These are phyloP conservation scores for Oreochromis mossambicus DNA, from an alignment of 2,797 vertebrate genomes.

Conservation along the genomic window DNA sequence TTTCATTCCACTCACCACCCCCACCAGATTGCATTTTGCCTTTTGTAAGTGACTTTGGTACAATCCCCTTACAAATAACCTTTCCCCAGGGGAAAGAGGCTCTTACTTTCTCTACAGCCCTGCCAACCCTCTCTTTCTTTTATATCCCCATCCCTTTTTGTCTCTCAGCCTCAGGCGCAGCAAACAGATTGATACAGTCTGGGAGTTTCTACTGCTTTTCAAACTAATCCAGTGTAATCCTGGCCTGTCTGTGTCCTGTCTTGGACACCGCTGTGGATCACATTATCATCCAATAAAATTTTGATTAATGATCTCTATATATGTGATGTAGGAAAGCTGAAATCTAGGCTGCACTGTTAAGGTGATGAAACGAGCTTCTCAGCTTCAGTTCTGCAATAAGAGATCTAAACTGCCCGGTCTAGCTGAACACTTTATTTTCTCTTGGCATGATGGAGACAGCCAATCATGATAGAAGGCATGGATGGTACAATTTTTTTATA, in stretches of 20 bases:
- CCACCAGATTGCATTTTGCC: slow-evolving; percentile 49
- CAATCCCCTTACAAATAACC: slow-evolving; percentile 74
- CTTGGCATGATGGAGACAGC: neutral
- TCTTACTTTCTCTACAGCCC: slow-evolving; percentile 38
- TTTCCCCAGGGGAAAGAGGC: slow-evolving; percentile 51
- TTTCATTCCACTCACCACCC: slow-evolving; percentile 6
- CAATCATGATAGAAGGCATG: neutral
- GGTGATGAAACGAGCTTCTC: neutral
- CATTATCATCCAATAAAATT: slow-evolving; percentile 36
- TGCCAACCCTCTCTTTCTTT: slow-evolving; percentile 11
- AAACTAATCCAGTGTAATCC: slow-evolving; percentile 61
- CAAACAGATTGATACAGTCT: slow-evolving; percentile 45
- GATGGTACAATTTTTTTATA: neutral
- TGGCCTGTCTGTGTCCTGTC: slow-evolving; percentile 13
- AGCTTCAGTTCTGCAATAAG: neutral
- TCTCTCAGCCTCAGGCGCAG: slow-evolving; percentile 40
- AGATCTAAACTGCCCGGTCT: neutral
- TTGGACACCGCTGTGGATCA: neutral
- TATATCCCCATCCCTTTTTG: slow-evolving; percentile 29
- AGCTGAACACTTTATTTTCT: neutral
- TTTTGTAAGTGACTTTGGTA: slow-evolving; percentile 71
- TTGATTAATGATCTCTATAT: slow-evolving; percentile 30
- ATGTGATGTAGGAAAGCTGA: neutral
- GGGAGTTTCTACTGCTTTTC: slow-evolving; percentile 27
- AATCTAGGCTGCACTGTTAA: neutral